Evolutionary conservation across 2,113 vertebrate genomes (phyloP), one percentile per base, ranked within the genome.

Genomic region (Corythoichthys haematopterus): DNA sequence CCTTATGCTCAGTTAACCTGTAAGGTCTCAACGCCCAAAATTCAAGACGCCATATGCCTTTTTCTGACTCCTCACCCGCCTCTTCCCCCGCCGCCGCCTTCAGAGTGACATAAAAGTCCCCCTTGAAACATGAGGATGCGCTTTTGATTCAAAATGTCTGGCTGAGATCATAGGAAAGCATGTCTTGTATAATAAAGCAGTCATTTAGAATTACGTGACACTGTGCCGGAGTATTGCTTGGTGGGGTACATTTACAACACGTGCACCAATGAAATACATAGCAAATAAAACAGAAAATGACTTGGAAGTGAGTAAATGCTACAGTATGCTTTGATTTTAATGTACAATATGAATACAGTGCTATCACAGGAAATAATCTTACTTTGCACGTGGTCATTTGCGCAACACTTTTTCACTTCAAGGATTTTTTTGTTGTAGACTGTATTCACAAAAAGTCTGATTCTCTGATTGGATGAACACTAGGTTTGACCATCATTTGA

Each of bases 11-110:
- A 84, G 90, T 90, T 90, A 92, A 92, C 91, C 89, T 85, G 90
- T 93, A 91, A 92, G 91, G 92, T 93, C 91, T 93, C 93, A 92
- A 90, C 8, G 81, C 88, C 75, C 84, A 87, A 88, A 88, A 90
- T 71, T 83, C 86, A 87, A 93, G 91, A 89, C 83, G 79, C 93
- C 93, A 93, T 93, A 94, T 95, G 95, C 91, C 84, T 90, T 80
- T 81, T 88, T 87, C 77, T 88, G 87, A 91, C 88, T 88, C 85
- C 88, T 79, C 69, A 80, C 71, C 85, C 78, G 56, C 67, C 40
- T 1, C 69, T 40, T 33, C 71, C 13, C 56, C 75, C 36, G 10
- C 40, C 40, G 65, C 83, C 79, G 76, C 69, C 83, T 84, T 86
- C 71, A 81, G 37, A 60, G 76, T 88, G 87, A 90, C 87, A 90